A percentile compares a stretch with the other conserved stretches of the same genome.
These are phyloP conservation scores for Chrysomela aeneicollis DNA, from an alignment of 2,888 invertebrate genomes.

Conservation along the genomic window DNA sequence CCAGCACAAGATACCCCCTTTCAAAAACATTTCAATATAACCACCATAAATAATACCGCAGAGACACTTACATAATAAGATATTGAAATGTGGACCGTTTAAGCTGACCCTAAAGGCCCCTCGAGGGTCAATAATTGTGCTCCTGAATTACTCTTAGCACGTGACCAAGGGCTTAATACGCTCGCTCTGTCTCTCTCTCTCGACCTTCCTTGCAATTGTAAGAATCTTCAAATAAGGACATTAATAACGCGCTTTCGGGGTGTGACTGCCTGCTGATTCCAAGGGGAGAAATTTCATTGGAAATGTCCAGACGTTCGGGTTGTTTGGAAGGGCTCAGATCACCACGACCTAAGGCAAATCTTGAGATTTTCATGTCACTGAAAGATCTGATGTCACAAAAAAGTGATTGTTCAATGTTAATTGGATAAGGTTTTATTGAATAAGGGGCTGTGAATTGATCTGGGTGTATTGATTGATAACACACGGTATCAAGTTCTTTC, in stretches of 20 bases:
- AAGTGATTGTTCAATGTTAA: no score
- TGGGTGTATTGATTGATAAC: no score
- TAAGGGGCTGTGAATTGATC: no score
- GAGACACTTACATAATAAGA: slow-evolving; percentile 42
- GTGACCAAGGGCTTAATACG: slow-evolving; percentile 38
- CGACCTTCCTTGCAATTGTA: slow-evolving; percentile 37
- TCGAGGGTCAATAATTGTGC: slow-evolving; percentile 39
- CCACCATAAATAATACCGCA: slow-evolving; percentile 37
- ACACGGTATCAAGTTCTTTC: no score
- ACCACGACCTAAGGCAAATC: no score
- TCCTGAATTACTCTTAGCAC: slow-evolving; percentile 40
- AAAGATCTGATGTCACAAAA: no score
- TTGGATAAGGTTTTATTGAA: no score
- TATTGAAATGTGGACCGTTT: slow-evolving; percentile 42
- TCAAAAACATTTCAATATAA: slow-evolving; percentile 32
- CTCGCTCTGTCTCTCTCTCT: background rate
- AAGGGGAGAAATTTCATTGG: background rate
- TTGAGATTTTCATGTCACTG: no score
- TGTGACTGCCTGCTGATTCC: background rate
- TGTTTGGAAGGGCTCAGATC: no score
- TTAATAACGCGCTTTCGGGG: slow-evolving; percentile 33
- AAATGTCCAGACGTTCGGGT: background rate
- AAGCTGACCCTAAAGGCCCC: slow-evolving; percentile 38
- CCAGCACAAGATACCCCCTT: background rate
- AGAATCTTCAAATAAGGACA: slow-evolving; percentile 35